Base-by-base conservation (phyloP, 1,140 invertebrate genomes). In the Metaphire vulgaris region DNA sequence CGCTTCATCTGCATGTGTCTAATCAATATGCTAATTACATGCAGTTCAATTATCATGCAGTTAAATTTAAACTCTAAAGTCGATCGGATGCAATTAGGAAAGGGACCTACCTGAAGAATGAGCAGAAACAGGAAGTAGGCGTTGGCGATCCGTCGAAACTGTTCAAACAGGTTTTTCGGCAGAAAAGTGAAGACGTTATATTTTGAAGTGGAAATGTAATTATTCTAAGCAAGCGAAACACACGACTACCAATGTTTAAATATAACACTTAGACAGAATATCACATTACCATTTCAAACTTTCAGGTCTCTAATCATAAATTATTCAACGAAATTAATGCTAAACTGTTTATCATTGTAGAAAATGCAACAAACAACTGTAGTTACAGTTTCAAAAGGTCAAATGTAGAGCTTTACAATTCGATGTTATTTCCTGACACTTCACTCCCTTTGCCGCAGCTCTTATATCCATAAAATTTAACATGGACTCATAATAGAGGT, bases 111-210 rank as follows among this genome's bases (percentile, higher is more conserved):
- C 98, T 99, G 86, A 92, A 98, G 83, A 93, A 99, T 89, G 78
- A 98, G 93, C 81, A 99, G 96, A 83, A 95, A 93, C 82, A 99
- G 91, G 87, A 99, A 99, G 87, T 99, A 99, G 74, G 98, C 89
- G 89, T 99, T 99, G 72, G 96, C 96, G 81, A 98, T 92, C 77
- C 95, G 90, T 86, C 95, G 94, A 87, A 98, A 98, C 87, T 99
- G 97, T 88, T 99, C 97, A 83, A 98, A 90, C 69, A 99, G 86
- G 88, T 99, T 99, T 85, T 97, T 95, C 30, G 96, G 96, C 81
- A 99, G 88, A 87, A 99, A 99, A 81, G 92, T 95, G 65, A 98
- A 87, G 33, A 94, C 82, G 14, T 93, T 97, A 86, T 99, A 99
- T 88, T 99, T 99, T 1, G 96, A 97, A 82, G 97, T 99, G 69